These are phyloP conservation scores for Myzus persicae DNA, from an alignment of 1,140 invertebrate species.

Conservation along the genomic window DNA sequence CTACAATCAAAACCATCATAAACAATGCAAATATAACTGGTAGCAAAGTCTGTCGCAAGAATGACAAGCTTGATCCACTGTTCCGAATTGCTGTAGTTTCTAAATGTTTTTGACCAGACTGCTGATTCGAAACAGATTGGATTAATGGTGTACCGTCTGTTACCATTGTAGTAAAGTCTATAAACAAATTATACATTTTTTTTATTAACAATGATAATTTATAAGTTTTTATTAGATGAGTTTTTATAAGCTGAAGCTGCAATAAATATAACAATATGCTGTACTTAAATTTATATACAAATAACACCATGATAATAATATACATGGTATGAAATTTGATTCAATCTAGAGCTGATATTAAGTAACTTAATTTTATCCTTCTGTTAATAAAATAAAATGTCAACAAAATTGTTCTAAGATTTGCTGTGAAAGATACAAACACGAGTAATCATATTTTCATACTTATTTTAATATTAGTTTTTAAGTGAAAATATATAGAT, in stretches of 20 bases:
- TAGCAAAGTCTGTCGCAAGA: slow-evolving; percentile 73
- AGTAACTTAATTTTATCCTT: not conserved
- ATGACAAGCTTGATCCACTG: slow-evolving; percentile 30
- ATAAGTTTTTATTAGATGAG: not conserved
- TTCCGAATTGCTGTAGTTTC: slow-evolving; percentile 33
- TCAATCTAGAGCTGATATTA: not conserved
- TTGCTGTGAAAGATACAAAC: not conserved
- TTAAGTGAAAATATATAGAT: no score
- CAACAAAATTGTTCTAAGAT: not conserved
- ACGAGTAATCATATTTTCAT: no score
- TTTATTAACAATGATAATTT: not conserved
- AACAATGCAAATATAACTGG: slow-evolving; percentile 73
- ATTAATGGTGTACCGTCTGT: slow-evolving; percentile 6
- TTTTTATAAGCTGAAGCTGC: not conserved
- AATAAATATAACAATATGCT: not conserved
- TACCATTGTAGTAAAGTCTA: slow-evolving; percentile 49
- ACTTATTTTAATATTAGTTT: not conserved
- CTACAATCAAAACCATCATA: slow-evolving; percentile 70
- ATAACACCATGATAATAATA: not conserved
- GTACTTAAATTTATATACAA: not conserved
- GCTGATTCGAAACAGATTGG: slow-evolving; percentile 2
- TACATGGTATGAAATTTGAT: not conserved
- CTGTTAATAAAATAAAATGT: not conserved
- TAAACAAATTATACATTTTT: slow-evolving; percentile 45
- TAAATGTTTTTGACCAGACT: slow-evolving; percentile 11